Percentiles rank a stretch among this genome's conserved stretches.
These are phyloP conservation scores for Euwallacea fornicatus DNA, from an alignment of 1,140 invertebrate genomes.

Conservation along the genomic window DNA sequence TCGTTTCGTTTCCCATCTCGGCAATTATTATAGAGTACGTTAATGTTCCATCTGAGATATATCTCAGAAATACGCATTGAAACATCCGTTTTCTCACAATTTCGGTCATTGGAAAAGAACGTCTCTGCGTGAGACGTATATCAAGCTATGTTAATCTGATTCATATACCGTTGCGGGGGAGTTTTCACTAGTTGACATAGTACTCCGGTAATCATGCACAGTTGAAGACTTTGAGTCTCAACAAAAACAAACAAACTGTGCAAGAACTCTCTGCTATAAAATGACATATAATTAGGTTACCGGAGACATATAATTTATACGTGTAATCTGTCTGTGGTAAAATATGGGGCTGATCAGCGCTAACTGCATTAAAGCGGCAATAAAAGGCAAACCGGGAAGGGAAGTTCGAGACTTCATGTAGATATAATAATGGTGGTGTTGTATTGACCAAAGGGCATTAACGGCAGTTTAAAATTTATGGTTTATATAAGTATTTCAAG, in stretches of 20 bases:
- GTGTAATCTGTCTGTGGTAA: constrained; percentile 21
- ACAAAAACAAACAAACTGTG: constrained; percentile 4
- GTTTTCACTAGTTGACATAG: constrained; percentile 3
- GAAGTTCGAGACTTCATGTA: no score
- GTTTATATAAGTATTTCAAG: no score
- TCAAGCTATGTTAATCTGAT: constrained; percentile 24
- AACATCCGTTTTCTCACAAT: constrained; percentile 17
- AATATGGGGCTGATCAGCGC: constrained; percentile 26
- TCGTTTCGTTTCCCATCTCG: no score
- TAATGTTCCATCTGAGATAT: constrained; percentile 10
- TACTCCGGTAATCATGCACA: constrained; percentile 3
- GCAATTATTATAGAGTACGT: background rate
- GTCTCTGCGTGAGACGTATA: constrained; percentile 20
- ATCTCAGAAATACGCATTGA: constrained; percentile 10
- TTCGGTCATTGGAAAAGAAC: constrained; percentile 26
- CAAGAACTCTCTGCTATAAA: constrained; percentile 25
- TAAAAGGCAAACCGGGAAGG: constrained; percentile 9
- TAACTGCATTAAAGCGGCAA: constrained; percentile 30
- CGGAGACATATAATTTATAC: constrained; percentile 25
- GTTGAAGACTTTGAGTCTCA: no score
- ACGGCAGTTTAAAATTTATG: no score
- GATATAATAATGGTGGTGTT: background rate
- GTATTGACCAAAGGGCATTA: no score
- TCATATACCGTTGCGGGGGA: constrained; percentile 26
- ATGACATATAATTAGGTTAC: constrained; percentile 30